Conservation (phyloP, 2,797 vertebrate genomes). For the Lutjanus argentimaculatus region DNA sequence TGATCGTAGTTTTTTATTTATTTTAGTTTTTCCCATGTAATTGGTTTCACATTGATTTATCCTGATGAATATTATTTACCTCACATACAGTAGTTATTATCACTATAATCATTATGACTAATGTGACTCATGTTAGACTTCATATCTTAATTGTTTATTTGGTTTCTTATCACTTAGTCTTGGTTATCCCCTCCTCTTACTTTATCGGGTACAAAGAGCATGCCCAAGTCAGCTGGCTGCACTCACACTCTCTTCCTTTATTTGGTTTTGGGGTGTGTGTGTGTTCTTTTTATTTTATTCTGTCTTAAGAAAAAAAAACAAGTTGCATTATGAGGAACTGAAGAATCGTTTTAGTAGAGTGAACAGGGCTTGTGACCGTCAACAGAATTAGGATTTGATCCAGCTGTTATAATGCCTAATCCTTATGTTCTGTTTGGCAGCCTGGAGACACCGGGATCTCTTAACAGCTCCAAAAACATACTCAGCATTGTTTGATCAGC, state of each 20-base stretch:
- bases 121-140: not conserved
- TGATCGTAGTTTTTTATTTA: not conserved
- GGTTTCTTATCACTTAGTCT: not conserved
- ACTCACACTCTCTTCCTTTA: conserved; percentile 17
- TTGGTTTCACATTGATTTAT: not conserved
- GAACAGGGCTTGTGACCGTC: not conserved
- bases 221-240: conserved; percentile 37
- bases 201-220: conserved; percentile 35
- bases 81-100: too few species aligned
- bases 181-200: not conserved
- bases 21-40: not conserved
- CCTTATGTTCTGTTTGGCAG: not conserved
- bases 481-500: too few species aligned
- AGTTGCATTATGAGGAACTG: not conserved
- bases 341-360: not conserved
- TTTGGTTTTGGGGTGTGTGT: not conserved
- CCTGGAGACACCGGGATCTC: not conserved
- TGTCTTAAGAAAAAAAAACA: not conserved
- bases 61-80: not conserved
- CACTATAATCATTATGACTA: not conserved
- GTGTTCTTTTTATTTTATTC: not conserved
- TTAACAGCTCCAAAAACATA: not conserved
- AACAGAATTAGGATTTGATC: not conserved
- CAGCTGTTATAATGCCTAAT: not conserved
- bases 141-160: not conserved